Percentiles rank a stretch among this genome's conserved stretches.
These are phyloP conservation scores for Lutjanus erythropterus DNA, from an alignment of 2,113 vertebrate species.

Conservation along the genomic window DNA sequence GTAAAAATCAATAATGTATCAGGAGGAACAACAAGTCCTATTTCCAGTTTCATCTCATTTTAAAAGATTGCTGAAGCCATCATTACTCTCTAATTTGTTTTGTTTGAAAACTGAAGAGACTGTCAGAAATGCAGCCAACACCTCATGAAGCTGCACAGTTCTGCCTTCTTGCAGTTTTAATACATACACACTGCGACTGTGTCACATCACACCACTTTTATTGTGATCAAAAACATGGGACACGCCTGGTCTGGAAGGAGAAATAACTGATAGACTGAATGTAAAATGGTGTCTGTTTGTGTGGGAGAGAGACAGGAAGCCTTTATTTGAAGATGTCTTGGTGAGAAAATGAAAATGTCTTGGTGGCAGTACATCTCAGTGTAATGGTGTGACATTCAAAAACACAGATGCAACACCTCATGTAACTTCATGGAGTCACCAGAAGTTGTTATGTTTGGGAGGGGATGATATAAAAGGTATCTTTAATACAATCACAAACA, in stretches of 20 bases:
- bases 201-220: not conserved
- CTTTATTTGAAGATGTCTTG: constrained; percentile 10
- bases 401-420: constrained; percentile 35
- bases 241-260: constrained; percentile 15
- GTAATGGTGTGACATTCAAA: constrained; percentile 19
- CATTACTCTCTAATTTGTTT: not conserved
- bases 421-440: not conserved
- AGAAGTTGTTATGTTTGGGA: constrained; percentile 2
- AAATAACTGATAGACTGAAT: constrained; percentile 15
- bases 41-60: constrained; percentile 12
- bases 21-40: constrained; percentile 9
- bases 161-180: not conserved
- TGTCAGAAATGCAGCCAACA: not conserved
- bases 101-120: not conserved
- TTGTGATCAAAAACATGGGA: not conserved
- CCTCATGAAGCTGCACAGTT: not conserved
- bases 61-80: not conserved
- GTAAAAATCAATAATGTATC: constrained; percentile 11
- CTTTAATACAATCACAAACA: not conserved
- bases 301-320: not conserved
- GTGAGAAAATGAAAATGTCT: constrained; percentile 18
- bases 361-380: constrained; percentile 34
- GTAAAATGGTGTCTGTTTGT: constrained; percentile 9
- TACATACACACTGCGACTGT: not conserved
- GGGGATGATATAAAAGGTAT: constrained; percentile 3